Conservation (phyloP, 2,888 invertebrate genomes). For the Chrysotoxum bicinctum region DNA sequence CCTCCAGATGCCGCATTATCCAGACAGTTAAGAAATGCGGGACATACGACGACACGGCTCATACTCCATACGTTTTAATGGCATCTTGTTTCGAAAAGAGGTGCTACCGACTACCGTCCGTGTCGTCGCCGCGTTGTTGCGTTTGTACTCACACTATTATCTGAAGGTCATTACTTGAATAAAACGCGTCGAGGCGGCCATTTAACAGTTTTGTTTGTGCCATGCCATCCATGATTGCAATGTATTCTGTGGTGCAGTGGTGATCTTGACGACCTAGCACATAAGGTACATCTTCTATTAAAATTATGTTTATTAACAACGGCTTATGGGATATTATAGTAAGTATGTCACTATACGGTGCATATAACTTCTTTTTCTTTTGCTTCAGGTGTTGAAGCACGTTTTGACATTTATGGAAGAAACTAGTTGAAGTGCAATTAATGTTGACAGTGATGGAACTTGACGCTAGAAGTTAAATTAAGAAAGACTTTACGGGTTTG, state of each 20-base stretch:
- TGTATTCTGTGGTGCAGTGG: constrained; percentile 1
- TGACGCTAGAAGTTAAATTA: constrained; percentile 2
- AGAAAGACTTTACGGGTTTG: background rate
- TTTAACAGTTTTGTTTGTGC: constrained; percentile 55
- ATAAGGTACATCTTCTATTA: constrained; percentile 27
- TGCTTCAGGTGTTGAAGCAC: constrained; percentile 6
- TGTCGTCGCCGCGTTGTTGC: background rate
- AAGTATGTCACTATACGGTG: constrained; percentile 30
- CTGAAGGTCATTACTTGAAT: constrained; percentile 68
- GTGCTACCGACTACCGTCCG: constrained; percentile 19
- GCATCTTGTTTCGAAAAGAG: constrained; percentile 42
- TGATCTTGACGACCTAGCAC: constrained; percentile 42
- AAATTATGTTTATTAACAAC: constrained; percentile 35
- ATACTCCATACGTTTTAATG: constrained; percentile 26
- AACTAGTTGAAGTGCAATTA: constrained; percentile 5
- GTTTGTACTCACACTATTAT: constrained; percentile 22
- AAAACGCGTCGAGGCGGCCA: constrained; percentile 37
- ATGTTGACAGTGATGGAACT: constrained; percentile 11
- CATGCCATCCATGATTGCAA: constrained; percentile 6
- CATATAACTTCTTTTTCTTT: background rate
- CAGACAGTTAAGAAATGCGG: background rate
- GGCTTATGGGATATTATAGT: background rate
- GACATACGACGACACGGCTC: background rate
- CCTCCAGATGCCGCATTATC: constrained; percentile 4
- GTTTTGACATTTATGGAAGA: constrained; percentile 20